phyloP scores from a whole-genome alignment of 1,140 invertebrate genomes.

The Sminthurides bifidus region DNA sequence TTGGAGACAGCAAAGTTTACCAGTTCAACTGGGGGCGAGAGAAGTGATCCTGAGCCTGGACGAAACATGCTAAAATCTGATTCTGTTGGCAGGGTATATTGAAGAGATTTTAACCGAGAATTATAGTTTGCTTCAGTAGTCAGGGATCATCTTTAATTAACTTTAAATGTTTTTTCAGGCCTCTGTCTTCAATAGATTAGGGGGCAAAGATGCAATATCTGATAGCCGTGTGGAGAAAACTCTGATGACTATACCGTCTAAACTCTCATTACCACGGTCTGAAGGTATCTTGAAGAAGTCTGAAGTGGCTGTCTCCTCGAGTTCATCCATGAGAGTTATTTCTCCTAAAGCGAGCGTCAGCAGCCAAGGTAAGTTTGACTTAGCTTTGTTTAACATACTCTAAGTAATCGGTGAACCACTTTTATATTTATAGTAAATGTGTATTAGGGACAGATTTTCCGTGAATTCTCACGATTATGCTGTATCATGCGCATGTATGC shows the following conservation, averaged over 20 bases:
- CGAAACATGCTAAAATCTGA: too few species aligned
- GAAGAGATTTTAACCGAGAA: too few species aligned
- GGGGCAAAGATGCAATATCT: background rate
- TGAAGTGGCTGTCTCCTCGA: constrained; percentile 1
- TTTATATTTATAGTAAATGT: background rate
- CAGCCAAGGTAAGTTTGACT: background rate
- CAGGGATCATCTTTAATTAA: background rate
- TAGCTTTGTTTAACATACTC: background rate
- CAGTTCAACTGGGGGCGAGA: background rate
- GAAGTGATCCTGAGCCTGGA: too few species aligned
- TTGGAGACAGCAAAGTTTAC: constrained; percentile 32
- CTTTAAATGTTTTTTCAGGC: constrained; percentile 1
- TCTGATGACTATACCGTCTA: constrained; percentile 9
- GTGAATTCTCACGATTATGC: background rate
- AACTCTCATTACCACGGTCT: background rate
- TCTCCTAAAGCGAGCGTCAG: background rate
- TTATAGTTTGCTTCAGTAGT: background rate
- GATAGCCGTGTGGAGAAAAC: constrained; percentile 11
- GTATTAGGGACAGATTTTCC: background rate
- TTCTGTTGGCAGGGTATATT: too few species aligned
- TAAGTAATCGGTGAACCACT: too few species aligned
- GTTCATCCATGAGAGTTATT: background rate
- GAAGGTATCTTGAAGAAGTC: background rate
- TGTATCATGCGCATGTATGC: too few species aligned
- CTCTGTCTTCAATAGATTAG: constrained; percentile 22